Evolutionary conservation across 2,113 vertebrate species (phyloP).

Genomic region (Origma solitaria): DNA sequence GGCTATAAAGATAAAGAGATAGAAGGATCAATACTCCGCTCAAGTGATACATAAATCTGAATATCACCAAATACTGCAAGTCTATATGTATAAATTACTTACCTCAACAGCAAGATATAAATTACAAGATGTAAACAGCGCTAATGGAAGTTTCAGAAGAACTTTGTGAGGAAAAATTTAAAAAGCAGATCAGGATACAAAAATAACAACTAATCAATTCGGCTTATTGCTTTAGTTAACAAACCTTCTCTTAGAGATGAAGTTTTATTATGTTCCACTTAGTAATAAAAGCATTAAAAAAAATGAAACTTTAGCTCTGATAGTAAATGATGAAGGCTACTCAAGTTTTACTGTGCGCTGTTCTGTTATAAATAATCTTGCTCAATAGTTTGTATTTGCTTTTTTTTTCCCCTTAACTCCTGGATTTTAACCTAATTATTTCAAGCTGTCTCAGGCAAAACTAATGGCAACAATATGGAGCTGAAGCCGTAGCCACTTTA

Average conservation of each 20-base stretch:
- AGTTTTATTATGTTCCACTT: neutral
- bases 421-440: neutral
- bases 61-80: neutral
- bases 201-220: neutral
- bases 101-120: neutral
- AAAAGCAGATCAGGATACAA: neutral
- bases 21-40: slow-evolving; percentile 21
- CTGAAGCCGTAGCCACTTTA: neutral
- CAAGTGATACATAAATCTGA: slow-evolving; percentile 18
- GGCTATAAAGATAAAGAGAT: neutral
- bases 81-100: neutral
- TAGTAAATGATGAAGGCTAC: neutral
- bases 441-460: neutral
- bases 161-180: neutral
- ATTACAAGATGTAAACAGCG: neutral
- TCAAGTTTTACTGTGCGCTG: neutral
- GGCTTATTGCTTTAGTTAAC: neutral
- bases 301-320: neutral
- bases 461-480: neutral
- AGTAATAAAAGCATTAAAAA: neutral
- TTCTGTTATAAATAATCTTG: neutral
- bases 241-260: neutral
- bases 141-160: neutral
- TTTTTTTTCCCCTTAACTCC: neutral
- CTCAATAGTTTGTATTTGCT: neutral